Conservation (phyloP, 2,113 vertebrate species). For the Meriones unguiculatus region DNA sequence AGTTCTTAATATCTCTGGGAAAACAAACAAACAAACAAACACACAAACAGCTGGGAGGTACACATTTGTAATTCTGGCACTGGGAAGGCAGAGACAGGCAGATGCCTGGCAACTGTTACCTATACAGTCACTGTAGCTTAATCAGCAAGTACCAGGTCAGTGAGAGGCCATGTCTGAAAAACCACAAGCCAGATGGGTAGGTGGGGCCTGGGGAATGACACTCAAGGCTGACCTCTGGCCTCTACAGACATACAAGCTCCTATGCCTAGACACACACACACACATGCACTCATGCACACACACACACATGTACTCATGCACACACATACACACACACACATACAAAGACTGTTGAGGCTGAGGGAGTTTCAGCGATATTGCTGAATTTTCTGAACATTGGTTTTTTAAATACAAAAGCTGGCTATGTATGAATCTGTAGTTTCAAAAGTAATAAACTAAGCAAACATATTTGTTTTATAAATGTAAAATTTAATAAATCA, state of each 20-base stretch:
- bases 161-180: background rate
- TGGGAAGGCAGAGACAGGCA: too few relatives aligned
- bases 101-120: background rate
- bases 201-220: background rate
- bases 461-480: background rate
- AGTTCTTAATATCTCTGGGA: background rate
- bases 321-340: background rate
- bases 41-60: background rate
- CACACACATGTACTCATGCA: background rate
- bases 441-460: background rate
- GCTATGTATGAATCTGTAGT: background rate
- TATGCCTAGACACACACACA: background rate
- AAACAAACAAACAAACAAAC: too few relatives aligned
- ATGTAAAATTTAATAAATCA: background rate
- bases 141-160: background rate
- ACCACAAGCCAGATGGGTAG: background rate
- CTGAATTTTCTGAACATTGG: background rate
- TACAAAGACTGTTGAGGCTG: background rate
- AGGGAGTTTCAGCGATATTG: background rate
- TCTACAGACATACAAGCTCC: background rate
- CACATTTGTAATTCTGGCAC: background rate
- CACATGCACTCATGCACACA: background rate
- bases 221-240: background rate
- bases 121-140: background rate
- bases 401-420: background rate